Percentiles rank a stretch among this genome's conserved stretches.
These are phyloP conservation scores for Agriopis marginaria DNA, from an alignment of 2,888 invertebrate genomes.

Conservation along the genomic window DNA sequence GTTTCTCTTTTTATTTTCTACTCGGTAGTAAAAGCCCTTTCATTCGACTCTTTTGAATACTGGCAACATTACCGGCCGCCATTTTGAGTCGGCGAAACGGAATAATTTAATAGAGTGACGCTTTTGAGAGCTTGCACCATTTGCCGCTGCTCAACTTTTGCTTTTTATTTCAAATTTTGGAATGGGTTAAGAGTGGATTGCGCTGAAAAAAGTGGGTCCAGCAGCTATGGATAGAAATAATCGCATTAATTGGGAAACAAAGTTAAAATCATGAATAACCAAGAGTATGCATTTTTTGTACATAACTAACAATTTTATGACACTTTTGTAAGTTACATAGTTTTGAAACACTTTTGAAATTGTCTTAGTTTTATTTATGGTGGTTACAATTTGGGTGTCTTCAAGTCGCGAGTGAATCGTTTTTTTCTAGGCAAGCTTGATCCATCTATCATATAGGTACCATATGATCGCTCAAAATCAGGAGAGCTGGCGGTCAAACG, in stretches of 20 bases:
- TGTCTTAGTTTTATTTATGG: too few relatives aligned
- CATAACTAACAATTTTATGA: background rate
- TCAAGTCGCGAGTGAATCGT: too few relatives aligned
- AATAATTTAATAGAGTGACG: slow-evolving; percentile 81
- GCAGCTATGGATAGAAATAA: background rate
- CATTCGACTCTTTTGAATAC: slow-evolving; percentile 64
- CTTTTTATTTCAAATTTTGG: slow-evolving; percentile 36
- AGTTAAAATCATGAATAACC: too few relatives aligned
- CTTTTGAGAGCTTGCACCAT: slow-evolving; percentile 64
- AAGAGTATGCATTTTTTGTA: background rate
- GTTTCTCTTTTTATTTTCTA: slow-evolving; percentile 5
- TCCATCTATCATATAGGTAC: too few relatives aligned
- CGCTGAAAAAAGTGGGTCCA: background rate
- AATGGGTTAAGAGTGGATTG: slow-evolving; percentile 12
- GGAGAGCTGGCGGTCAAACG: too few relatives aligned
- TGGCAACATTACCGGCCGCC: slow-evolving; percentile 73
- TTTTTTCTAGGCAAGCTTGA: too few relatives aligned
- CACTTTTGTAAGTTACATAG: too few relatives aligned
- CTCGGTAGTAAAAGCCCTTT: slow-evolving; percentile 45
- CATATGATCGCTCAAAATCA: too few relatives aligned
- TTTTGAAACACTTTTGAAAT: too few relatives aligned
- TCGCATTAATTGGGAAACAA: background rate
- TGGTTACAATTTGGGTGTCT: too few relatives aligned
- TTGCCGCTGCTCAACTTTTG: slow-evolving; percentile 59
- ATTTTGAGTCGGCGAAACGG: slow-evolving; percentile 74